phyloP scores from a whole-genome alignment of 2,888 invertebrate genomes.

The Julus scanicus region DNA sequence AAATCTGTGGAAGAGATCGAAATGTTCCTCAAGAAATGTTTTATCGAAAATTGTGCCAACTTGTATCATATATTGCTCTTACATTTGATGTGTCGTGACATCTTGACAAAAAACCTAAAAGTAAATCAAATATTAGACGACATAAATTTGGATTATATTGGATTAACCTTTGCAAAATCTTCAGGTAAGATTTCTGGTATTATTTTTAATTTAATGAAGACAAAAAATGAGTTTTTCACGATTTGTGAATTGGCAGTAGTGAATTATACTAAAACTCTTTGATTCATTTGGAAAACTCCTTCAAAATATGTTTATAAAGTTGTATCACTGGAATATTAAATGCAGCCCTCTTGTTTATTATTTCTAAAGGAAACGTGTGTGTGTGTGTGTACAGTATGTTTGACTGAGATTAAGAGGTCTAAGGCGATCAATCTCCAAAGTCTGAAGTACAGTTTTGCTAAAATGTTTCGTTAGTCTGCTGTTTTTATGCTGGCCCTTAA shows the following conservation, averaged over 20 bases:
- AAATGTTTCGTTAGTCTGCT: slow-evolving; percentile 23
- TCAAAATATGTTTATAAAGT: background rate
- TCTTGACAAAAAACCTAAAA: slow-evolving; percentile 2
- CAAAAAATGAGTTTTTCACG: too few species aligned
- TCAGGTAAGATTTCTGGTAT: background rate
- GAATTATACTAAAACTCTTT: too few species aligned
- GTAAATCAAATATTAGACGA: background rate
- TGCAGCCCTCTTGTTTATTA: background rate
- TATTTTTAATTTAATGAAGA: background rate
- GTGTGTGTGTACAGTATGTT: background rate
- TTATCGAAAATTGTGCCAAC: background rate
- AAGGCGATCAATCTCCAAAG: background rate
- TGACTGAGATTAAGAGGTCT: background rate
- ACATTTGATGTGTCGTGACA: background rate
- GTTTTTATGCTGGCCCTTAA: slow-evolving; percentile 36
- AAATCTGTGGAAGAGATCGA: background rate
- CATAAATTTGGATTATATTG: background rate
- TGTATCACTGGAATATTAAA: too few species aligned
- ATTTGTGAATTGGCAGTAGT: too few species aligned
- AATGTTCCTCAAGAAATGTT: background rate
- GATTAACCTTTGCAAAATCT: background rate
- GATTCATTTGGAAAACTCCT: too few species aligned
- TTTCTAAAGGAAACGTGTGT: background rate
- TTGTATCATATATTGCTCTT: background rate
- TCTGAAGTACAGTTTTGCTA: background rate